phyloP scores from a whole-genome alignment of 1,140 invertebrate species.

The Tetramorium simillimum region DNA sequence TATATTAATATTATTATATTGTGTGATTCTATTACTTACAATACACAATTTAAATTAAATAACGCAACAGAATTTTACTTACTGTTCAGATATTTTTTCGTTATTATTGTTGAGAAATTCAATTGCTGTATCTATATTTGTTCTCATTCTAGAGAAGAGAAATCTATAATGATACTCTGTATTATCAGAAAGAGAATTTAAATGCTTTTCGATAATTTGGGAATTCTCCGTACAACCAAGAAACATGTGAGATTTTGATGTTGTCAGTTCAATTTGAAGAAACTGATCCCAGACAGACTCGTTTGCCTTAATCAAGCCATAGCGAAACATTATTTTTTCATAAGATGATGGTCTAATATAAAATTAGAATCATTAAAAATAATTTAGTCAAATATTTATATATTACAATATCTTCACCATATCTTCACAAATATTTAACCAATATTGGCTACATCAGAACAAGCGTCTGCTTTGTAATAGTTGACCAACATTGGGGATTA shows the following conservation, averaged over 20 bases:
- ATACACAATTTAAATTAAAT: too few species aligned
- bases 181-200: slow-evolving; percentile 25
- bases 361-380: neutral
- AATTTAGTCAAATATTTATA: neutral
- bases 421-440: too few species aligned
- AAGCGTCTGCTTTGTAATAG: too few species aligned
- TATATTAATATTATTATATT: too few species aligned
- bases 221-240: slow-evolving; percentile 67
- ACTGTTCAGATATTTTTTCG: neutral
- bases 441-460: too few species aligned
- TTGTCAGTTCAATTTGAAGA: neutral
- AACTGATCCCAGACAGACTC: slow-evolving; percentile 20
- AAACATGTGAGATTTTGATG: neutral
- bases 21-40: too few species aligned
- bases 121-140: neutral
- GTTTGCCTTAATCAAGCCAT: slow-evolving; percentile 20
- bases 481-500: too few species aligned
- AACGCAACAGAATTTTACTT: slow-evolving; percentile 18
- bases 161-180: too few species aligned
- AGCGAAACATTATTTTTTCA: neutral
- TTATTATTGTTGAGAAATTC: slow-evolving; percentile 17
- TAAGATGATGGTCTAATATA: neutral
- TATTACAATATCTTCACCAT: too few species aligned
- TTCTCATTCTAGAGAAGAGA: too few species aligned
- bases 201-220: slow-evolving; percentile 60